phyloP scores from a whole-genome alignment of 2,797 vertebrate species.

The Eptatretus atami region DNA sequence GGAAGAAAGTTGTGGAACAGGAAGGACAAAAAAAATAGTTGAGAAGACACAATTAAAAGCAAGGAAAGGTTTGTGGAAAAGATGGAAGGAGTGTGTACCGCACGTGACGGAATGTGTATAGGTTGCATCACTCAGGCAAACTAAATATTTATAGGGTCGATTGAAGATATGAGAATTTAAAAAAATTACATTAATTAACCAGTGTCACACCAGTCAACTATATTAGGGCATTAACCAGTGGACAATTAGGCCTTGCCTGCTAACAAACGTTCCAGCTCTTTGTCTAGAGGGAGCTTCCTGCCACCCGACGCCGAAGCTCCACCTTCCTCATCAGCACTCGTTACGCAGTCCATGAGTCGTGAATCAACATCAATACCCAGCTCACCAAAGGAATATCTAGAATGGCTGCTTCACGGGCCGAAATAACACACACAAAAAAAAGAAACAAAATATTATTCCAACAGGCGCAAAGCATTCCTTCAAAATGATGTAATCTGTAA shows the following conservation, averaged over 20 bases:
- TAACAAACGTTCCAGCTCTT: slow-evolving; percentile 51
- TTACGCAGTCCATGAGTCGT: slow-evolving; percentile 67
- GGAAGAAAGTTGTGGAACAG: no score
- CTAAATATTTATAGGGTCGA: background rate
- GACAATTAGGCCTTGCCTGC: slow-evolving; percentile 24
- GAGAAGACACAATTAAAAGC: no score
- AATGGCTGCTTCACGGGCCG: slow-evolving; percentile 23
- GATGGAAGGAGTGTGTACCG: no score
- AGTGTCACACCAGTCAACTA: background rate
- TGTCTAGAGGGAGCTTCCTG: slow-evolving; percentile 65
- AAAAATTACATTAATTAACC: no score
- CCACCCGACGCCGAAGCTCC: slow-evolving; percentile 23
- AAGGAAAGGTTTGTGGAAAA: no score
- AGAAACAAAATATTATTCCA: background rate
- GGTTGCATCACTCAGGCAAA: background rate
- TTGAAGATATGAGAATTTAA: no score
- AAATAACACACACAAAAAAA: slow-evolving; percentile 9
- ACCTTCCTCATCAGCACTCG: slow-evolving; percentile 74
- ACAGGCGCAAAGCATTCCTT: background rate
- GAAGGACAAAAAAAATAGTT: no score
- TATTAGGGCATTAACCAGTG: background rate
- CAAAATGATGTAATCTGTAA: no score
- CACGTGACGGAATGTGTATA: background rate
- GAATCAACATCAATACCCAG: slow-evolving; percentile 98
- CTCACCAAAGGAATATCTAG: slow-evolving; percentile 97